These are phyloP conservation scores for Festucalex cinctus DNA, from an alignment of 2,113 vertebrate genomes.

Conservation along the genomic window DNA sequence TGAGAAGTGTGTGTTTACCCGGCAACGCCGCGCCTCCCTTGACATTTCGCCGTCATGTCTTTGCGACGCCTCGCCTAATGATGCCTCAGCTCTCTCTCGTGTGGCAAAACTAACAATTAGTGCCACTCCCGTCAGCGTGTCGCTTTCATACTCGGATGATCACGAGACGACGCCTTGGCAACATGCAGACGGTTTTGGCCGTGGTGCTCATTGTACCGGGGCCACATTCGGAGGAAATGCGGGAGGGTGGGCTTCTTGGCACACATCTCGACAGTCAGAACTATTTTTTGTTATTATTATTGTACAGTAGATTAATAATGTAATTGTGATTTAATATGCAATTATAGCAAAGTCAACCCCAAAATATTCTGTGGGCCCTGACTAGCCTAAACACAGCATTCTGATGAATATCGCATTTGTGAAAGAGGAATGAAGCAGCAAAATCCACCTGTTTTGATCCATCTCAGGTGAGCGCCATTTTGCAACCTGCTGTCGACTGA, in stretches of 20 bases:
- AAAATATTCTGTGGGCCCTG: too few species aligned
- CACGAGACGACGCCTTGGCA: conserved; percentile 46
- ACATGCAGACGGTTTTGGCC: conserved; percentile 34
- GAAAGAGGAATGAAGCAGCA: too few species aligned
- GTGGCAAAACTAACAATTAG: conserved; percentile 61
- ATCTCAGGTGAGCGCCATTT: too few species aligned
- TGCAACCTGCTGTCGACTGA: too few species aligned
- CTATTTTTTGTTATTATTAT: too few species aligned
- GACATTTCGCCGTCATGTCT: conserved; percentile 12
- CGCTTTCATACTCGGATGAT: conserved; percentile 42
- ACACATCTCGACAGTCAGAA: background rate
- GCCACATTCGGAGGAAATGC: conserved; percentile 55
- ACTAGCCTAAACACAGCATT: too few species aligned
- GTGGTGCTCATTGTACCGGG: conserved; percentile 57
- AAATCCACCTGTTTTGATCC: too few species aligned
- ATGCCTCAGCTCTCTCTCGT: conserved; percentile 46
- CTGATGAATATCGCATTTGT: too few species aligned
- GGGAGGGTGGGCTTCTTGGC: conserved; percentile 24
- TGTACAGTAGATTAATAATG: too few species aligned
- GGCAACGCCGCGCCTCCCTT: conserved; percentile 10
- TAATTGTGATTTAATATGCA: too few species aligned
- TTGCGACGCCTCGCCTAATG: conserved; percentile 19
- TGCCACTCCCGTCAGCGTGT: conserved; percentile 33
- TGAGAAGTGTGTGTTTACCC: conserved; percentile 2
- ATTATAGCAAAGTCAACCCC: too few species aligned